phyloP scores from a whole-genome alignment of 2,797 vertebrate genomes.

The Scyliorhinus canicula region DNA sequence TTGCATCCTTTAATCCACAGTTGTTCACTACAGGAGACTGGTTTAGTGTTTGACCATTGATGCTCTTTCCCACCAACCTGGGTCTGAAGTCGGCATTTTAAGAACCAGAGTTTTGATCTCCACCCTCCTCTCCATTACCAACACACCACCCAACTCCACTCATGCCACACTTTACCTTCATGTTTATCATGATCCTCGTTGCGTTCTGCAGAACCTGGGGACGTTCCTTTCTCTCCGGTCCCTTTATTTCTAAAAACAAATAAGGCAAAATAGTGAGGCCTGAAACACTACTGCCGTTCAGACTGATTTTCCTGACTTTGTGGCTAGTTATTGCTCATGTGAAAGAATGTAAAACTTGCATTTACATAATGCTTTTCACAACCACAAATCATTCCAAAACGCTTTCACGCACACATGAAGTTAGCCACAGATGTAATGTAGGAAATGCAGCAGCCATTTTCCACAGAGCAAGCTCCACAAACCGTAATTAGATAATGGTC shows the following conservation, averaged over 20 bases:
- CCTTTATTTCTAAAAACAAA: constrained; percentile 70
- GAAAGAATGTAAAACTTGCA: not conserved
- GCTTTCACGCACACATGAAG: not conserved
- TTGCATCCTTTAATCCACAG: not conserved
- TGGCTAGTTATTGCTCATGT: not conserved
- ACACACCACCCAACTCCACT: no score
- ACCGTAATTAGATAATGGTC: not conserved
- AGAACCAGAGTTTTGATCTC: not conserved
- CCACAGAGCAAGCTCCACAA: not conserved
- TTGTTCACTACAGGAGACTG: not conserved
- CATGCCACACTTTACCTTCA: constrained; percentile 64
- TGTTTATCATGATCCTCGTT: constrained; percentile 69
- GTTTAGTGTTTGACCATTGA: not conserved
- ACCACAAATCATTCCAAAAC: not conserved
- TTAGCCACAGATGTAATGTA: not conserved
- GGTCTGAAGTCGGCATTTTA: not conserved
- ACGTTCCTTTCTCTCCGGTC: constrained; percentile 67
- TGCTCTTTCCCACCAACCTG: not conserved
- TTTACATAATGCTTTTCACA: not conserved
- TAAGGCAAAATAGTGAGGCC: constrained; percentile 33
- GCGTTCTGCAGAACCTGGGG: constrained; percentile 69
- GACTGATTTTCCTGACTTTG: not conserved
- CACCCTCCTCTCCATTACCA: not conserved
- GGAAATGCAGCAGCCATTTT: not conserved
- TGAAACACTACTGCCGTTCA: not conserved